phyloP scores from a whole-genome alignment of 2,113 vertebrate species.

The Deroptyus accipitrinus region DNA sequence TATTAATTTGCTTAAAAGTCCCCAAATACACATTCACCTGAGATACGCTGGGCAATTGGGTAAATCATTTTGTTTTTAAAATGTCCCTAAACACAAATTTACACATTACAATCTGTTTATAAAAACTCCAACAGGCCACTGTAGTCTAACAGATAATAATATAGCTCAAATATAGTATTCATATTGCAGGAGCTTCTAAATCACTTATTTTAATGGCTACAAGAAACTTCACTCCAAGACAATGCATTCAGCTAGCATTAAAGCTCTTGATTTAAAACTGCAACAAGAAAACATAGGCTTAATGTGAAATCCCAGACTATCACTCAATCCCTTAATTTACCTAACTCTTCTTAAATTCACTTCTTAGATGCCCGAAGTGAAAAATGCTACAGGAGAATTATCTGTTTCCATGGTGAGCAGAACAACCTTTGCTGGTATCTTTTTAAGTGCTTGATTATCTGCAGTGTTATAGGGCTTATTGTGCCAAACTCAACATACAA shows the following conservation, averaged over 20 bases:
- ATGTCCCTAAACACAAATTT: constrained; percentile 52
- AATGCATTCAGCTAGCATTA: constrained; percentile 17
- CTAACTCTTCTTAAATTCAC: constrained; percentile 2
- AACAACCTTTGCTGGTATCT: constrained; percentile 5
- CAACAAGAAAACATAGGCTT: constrained; percentile 27
- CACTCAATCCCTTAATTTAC: not conserved
- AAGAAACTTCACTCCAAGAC: constrained; percentile 35
- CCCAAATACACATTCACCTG: constrained; percentile 60
- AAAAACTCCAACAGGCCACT: constrained; percentile 49
- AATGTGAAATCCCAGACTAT: constrained; percentile 31
- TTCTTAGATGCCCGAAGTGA: constrained; percentile 7
- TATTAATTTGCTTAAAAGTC: constrained; percentile 72
- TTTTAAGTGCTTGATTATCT: constrained; percentile 17
- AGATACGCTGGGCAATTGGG: constrained; percentile 51
- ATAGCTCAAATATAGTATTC: not conserved
- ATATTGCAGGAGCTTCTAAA: constrained; percentile 39
- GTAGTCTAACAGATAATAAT: constrained; percentile 29
- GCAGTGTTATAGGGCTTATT: not conserved
- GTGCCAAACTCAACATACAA: not conserved
- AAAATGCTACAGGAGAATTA: constrained; percentile 16
- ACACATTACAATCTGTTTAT: constrained; percentile 58
- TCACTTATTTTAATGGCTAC: constrained; percentile 35
- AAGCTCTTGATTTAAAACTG: constrained; percentile 43
- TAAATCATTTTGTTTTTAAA: constrained; percentile 64
- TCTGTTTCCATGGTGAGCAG: constrained; percentile 44